Evolutionary conservation across 2,113 vertebrate species (phyloP), one percentile per base, ranked within the genome.

Genomic region (Mesoclemmys tuberculata): DNA sequence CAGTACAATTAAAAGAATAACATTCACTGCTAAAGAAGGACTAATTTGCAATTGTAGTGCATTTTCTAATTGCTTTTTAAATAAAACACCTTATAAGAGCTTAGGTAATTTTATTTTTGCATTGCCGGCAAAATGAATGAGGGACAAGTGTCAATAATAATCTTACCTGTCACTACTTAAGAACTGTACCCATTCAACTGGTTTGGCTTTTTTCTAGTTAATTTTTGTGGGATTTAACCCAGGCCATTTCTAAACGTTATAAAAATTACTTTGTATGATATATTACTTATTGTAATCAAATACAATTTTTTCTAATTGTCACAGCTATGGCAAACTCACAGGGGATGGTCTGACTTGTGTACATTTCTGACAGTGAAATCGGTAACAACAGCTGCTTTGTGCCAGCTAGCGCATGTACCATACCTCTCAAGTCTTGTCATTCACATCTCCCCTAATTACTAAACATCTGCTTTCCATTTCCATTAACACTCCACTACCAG

Each of bases 391-490:
- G 99, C 99, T 99, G 99, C 99, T 99, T 98, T 96, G 99, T 98
- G 99, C 98, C 98, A 99, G 98, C 97, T 98, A 98, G 98, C 99
- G 98, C 97, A 97, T 99, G 99, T 99, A 98, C 98, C 93, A 97
- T 98, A 98, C 99, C 98, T 99, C 99, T 99, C 99, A 97, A 98
- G 98, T 99, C 99, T 99, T 99, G 99, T 99, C 99, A 99, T 98
- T 99, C 99, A 99, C 99, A 98, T 99, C 99, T 99, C 98, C 99
- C 98, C 99, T 99, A 99, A 99, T 99, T 99, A 99, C 99, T 98
- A 98, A 99, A 99, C 99, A 99, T 99, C 99, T 99, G 99, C 99
- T 99, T 98, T 99, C 98, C 98, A 99, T 98, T 99, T 99, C 98
- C 98, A 98, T 99, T 99, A 99, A 98, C 99, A 99, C 99, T 98